These are phyloP conservation scores for Brachyptera risi DNA, from an alignment of 2,888 invertebrate species.

Conservation along the genomic window DNA sequence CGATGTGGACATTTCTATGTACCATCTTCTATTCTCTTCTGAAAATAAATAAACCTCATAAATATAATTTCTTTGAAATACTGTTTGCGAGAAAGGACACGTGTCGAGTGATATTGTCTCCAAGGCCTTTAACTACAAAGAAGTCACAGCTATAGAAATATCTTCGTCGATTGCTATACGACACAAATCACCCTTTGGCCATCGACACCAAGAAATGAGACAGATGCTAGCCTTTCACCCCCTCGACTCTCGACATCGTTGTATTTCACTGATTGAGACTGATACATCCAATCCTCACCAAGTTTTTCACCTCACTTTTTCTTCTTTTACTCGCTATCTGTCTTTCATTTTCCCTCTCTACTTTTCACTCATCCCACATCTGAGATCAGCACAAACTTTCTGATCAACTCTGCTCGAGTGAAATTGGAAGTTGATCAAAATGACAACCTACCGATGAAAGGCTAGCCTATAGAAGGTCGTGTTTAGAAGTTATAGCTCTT, in stretches of 20 bases:
- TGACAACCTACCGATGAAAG: too few relatives aligned
- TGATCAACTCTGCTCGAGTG: constrained; percentile 5
- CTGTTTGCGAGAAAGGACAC: too few relatives aligned
- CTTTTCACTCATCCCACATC: background rate
- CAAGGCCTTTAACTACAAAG: background rate
- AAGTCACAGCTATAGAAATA: background rate
- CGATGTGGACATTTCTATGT: too few relatives aligned
- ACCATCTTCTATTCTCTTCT: too few relatives aligned
- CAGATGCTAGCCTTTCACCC: background rate
- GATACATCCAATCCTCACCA: constrained; percentile 4
- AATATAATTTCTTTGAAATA: too few relatives aligned
- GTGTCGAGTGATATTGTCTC: background rate
- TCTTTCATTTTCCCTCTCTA: too few relatives aligned
- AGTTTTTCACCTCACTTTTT: too few relatives aligned
- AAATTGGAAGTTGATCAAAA: background rate
- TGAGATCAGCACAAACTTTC: background rate
- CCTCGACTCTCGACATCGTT: background rate
- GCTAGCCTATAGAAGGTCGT: too few relatives aligned
- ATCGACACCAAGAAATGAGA: background rate
- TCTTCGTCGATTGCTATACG: background rate
- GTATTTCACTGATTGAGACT: constrained; percentile 9
- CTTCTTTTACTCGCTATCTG: too few relatives aligned
- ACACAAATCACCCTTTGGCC: too few relatives aligned
- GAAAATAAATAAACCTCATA: too few relatives aligned
- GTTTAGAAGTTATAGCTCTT: too few relatives aligned